Evolutionary conservation across 2,113 vertebrate genomes (phyloP), one percentile per base, ranked within the genome.

Genomic region (Polypterus bichir): DNA sequence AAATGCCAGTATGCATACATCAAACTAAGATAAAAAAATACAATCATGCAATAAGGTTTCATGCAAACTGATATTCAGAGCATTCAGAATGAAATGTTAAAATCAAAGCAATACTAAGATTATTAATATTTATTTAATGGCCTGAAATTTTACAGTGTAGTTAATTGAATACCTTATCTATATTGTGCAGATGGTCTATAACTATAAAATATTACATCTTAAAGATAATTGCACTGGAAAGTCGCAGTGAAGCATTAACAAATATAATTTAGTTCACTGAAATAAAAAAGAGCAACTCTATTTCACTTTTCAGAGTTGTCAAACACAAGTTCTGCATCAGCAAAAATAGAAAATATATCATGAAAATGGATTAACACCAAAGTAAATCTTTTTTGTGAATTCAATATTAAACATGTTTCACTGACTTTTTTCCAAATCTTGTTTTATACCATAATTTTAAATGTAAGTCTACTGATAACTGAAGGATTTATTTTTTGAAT

Each of bases 101-200:
- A 82, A 80, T 83, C 78, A 81, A 83, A 84, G 81, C 76, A 78
- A 78, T 77, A 76, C 70, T 71, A 66, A 65, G 71, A 76, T 80
- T 74, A 83, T 82, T 78, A 76, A 84, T 86, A 83, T 84, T 52
- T 52, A 52, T 52, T 84, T 81, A 82, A 83, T 76, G 79, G 71
- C 71, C 68, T 52, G 49, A 67, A 70, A 65, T 75, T 83, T 82
- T 77, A 82, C 69, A 67, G 76, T 71, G 71, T 45, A 59, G 70
- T 83, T 86, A 86, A 83, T 84, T 86, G 76, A 85, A 86, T 82
- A 80, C 70, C 81, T 88, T 86, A 86, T 86, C 86, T 83, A 78
- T 81, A 79, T 77, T 76, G 74, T 74, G 76, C 84, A 86, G 86
- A 83, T 84, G 79, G 77, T 82, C 81, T 74, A 82, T 86, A 86